These are phyloP conservation scores for Desmophyllum pertusum DNA, from an alignment of 92 coral and sea anemone species.

Conservation along the genomic window DNA sequence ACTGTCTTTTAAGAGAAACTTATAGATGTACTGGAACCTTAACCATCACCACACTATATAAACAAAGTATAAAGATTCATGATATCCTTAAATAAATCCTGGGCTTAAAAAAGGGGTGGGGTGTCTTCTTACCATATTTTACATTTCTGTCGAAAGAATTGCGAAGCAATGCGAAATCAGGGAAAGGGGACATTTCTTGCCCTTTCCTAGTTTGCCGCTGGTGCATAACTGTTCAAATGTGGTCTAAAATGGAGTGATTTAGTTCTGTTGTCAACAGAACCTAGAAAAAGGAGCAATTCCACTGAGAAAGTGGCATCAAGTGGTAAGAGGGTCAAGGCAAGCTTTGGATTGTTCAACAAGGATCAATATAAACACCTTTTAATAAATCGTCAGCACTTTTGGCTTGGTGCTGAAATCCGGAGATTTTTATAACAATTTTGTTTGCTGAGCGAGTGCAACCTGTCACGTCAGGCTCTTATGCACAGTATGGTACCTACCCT, in stretches of 20 bases:
- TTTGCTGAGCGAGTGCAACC: background rate
- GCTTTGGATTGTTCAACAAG: background rate
- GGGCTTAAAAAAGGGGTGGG: too few species aligned
- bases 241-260: background rate
- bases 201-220: background rate
- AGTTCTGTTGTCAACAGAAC: background rate
- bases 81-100: background rate
- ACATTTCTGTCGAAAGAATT: conserved; percentile 4
- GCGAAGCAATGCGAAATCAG: background rate
- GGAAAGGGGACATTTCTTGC: background rate
- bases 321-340: background rate
- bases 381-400: background rate
- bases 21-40: too few species aligned
- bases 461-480: background rate
- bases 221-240: background rate
- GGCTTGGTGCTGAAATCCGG: background rate
- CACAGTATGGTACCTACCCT: background rate
- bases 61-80: background rate
- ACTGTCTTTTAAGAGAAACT: background rate
- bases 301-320: background rate
- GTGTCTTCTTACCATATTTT: background rate
- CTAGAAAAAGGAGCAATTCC: background rate
- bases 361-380: background rate
- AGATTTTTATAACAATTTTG: background rate
- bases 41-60: conserved; percentile 1